Evolutionary conservation across 2,888 invertebrate species (phyloP), one percentile per base, ranked within the genome.

Genomic region (Lasioglossum leucozonium): DNA sequence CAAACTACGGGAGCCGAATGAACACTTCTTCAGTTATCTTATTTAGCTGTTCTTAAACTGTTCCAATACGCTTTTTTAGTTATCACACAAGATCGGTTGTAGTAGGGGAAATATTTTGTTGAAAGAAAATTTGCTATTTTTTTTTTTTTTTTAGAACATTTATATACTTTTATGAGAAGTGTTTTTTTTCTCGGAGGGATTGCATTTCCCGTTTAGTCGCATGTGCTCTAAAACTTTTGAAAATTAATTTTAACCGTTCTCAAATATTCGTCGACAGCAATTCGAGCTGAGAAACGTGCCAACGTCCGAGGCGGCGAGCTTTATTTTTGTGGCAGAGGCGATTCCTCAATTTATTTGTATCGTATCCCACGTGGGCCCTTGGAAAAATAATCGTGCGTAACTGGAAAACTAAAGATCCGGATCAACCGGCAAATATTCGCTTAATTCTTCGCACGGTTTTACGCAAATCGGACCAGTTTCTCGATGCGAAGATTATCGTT

Each of bases 261-360:
- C 8, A n/a, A 55, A 34, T 10, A 8, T 65, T 65, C 34, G 65
- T 34, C 65, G 62, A 26, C 13, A 26, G 30, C 6, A 13, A 34
- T 34, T 22, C n/a, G 40, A 69, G 69, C 40, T 69, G 69, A 40
- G 4, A n/a, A n/a, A 40, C 0, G 22, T 4, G 40, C 34, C 2
- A 51, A 44, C 47, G 5, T 72, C 18, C 18, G 1, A 30, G 44
- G 18, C 72, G 30, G 30, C 18, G 11, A 47, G 4, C 16, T 30
- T 22, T 47, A 22, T 47, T 34, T 11, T 8, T 10, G 34, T 18
- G n/a, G 34, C 22, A 34, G n/a, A 30, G 11, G 4, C 16, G 72
- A 18, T 18, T 62, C 30, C 30, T 51, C 51, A 72, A 72, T 10
- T 72, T 72, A 72, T 72, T 72, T 44, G 10, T 72, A 72, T 30